Evolutionary conservation across 2,888 invertebrate genomes (phyloP), one percentile per base, ranked within the genome.

Genomic region (Heliconius cydno): DNA sequence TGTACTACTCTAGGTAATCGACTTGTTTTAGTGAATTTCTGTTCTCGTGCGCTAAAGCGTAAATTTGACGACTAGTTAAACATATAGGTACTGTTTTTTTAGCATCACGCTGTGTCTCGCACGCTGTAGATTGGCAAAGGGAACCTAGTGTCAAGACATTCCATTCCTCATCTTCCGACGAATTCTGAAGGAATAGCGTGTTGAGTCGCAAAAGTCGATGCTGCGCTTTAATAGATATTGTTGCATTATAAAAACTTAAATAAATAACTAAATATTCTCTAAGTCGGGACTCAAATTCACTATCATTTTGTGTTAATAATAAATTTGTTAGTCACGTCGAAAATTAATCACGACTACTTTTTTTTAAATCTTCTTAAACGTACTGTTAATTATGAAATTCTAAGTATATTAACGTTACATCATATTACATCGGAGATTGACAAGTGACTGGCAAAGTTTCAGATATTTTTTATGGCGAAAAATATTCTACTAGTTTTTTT

Each of bases 361-460:
- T 65, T 28, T 66, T 30, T 15, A 30, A 66, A 34, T 34, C 9
- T 30, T 7, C 19, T 22, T 34, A 22, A 30, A 30, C 19, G 9
- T 7, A 19, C 46, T 57, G 57, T 2, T 30, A 19, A n/a, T 9
- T 67, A 38, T 12, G 12, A 38, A n/a, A 38, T 6, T 12, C 41
- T 6, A 25, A 25, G 15, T 25, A 41, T 70, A 41, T 70, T 25
- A n/a, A 41, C 68, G 10, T 68, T 41, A 70, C 22, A 57, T 57
- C 57, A 57, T 25, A 41, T 68, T 38, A 38, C 38, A 38, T 68
- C 22, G 22, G 10, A 15, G 13, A 70, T 41, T 70, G 68, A 70
- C 25, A 57, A n/a, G 57, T 70, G 41, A 41, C 25, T 70, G 68
- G 68, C 68, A 70, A 41, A n/a, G n/a, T 41, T 13, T 41, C 68